Base-by-base conservation (phyloP, 2,888 invertebrate species). In the Epistrophe grossulariae region DNA sequence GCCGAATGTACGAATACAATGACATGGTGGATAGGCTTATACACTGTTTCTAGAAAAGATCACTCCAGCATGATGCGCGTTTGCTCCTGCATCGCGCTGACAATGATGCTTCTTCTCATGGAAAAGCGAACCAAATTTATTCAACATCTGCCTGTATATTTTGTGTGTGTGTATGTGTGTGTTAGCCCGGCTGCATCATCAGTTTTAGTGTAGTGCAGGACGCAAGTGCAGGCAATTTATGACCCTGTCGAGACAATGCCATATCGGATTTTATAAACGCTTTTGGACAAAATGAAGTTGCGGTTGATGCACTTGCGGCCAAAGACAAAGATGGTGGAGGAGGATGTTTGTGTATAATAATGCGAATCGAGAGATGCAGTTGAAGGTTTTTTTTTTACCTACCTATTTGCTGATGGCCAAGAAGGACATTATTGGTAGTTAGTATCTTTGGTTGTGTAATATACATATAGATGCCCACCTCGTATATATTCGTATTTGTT, bases 231-330 rank as follows among this genome's bases (percentile, higher is more conserved):
- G 60, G 43, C 79, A 87, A 87, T 87, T 87, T 87, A 87, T 87
- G 87, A 87, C 83, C 87, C 83, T 68, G 79, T 79, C 87, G 87
- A 87, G 87, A 87, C 87, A 87, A 87, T 87, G 83, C 87, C 87
- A 79, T 87, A 87, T 83, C 87, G 87, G 79, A 83, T 83, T 79
- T 83, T 79, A 72, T 79, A 62, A 40, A 83, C 87, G 79, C 38
- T 83, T 87, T 83, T 83, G 87, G 87, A 87, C 83, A 87, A 87
- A 87, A 87, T 87, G 87, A 83, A 87, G 83, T 81, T 80, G 60
- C 70, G 38, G 35, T 76, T 72, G 76, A 79, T 83, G 70, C 28
- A 40, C 40, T 60, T 60, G n/a, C n/a, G 24, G 55, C 60, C 52
- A n/a, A 68, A 70, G 48, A 76, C 87, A 71, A 76, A 76, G 71